phyloP scores from a whole-genome alignment of 2,888 invertebrate species.

The Ophion slaviceki region DNA sequence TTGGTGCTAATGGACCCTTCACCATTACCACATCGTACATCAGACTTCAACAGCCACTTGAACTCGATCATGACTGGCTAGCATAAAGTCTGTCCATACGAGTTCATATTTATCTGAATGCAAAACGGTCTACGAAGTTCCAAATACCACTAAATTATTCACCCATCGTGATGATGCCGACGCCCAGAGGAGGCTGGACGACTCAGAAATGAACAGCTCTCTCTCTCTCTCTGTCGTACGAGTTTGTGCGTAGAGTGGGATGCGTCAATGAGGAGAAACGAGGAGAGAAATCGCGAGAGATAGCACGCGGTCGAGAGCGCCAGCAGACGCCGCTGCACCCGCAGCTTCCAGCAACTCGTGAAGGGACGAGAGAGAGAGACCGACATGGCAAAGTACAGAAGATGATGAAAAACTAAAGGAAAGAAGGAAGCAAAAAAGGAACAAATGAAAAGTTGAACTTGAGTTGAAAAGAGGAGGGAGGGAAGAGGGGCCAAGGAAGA shows the following conservation, averaged over 20 bases:
- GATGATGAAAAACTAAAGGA: slow-evolving; percentile 49
- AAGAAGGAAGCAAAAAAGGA: slow-evolving; percentile 55
- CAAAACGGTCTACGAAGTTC: not conserved
- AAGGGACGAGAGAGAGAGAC: slow-evolving; percentile 17
- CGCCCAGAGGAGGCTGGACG: not conserved
- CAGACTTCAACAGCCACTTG: not conserved
- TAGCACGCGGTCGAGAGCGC: slow-evolving; percentile 13
- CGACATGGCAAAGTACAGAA: slow-evolving; percentile 20
- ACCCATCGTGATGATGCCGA: not conserved
- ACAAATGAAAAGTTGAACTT: slow-evolving; percentile 63
- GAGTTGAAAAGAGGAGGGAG: slow-evolving; percentile 46
- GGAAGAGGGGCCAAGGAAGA: slow-evolving; percentile 70
- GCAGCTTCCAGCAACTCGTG: slow-evolving; percentile 12
- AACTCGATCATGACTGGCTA: not conserved
- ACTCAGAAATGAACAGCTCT: not conserved
- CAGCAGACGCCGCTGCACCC: slow-evolving; percentile 14
- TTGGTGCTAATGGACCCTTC: not conserved
- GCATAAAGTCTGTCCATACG: not conserved
- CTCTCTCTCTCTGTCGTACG: not conserved
- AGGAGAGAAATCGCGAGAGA: slow-evolving; percentile 33
- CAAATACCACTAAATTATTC: not conserved
- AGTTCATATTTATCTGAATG: not conserved
- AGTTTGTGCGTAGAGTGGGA: slow-evolving; percentile 61
- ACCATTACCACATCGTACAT: not conserved
- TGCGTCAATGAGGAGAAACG: slow-evolving; percentile 50